Evolutionary conservation across 2,113 vertebrate species (phyloP), one percentile per base, ranked within the genome.

Genomic region (Athene cunicularia): DNA sequence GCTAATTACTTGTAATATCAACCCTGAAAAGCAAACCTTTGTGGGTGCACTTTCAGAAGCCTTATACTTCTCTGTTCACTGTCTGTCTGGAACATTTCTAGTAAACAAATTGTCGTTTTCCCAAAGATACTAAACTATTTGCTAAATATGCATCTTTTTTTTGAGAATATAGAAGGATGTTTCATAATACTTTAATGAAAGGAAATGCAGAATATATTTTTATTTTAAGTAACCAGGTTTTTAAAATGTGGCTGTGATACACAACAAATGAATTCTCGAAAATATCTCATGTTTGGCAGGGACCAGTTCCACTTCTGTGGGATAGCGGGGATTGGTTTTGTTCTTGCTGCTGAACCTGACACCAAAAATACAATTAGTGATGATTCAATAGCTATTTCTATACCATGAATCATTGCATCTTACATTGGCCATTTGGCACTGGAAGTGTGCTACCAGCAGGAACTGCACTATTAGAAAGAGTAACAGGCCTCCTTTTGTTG

Each of bases 1-100:
- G 59, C 32, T 97, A 98, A 98, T 98, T 97, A 92, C 79, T 91
- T 88, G 62, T 96, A 96, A 85, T 93, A 94, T 92, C 89, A 90
- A 71, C 80, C 58, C 80, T 96, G 77, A 71, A 97, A 96, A 96
- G 64, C 53, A 97, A 97, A 93, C 86, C 60, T 95, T 95, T 93
- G 47, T 95, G 49, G 80, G 43, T 94, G 33, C 33, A 63, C 80
- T 97, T 97, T 96, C 80, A 95, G 75, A 93, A 92, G 49, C 28
- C 81, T 97, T 86, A 66, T 83, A 93, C 37, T 88, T 74, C 66
- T 89, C 49, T 87, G 49, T 80, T 97, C 41, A 45, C 30, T 85
- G 35, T 18, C 77, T 90, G 89, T 76, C 74, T 97, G 88, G 83
- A 97, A 66, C 76, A 75, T 85, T 97, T 94, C 75, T 94, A 89